These are phyloP conservation scores for Flabesymbios commensalis DNA, from an alignment of 2,888 invertebrate species.

Conservation along the genomic window DNA sequence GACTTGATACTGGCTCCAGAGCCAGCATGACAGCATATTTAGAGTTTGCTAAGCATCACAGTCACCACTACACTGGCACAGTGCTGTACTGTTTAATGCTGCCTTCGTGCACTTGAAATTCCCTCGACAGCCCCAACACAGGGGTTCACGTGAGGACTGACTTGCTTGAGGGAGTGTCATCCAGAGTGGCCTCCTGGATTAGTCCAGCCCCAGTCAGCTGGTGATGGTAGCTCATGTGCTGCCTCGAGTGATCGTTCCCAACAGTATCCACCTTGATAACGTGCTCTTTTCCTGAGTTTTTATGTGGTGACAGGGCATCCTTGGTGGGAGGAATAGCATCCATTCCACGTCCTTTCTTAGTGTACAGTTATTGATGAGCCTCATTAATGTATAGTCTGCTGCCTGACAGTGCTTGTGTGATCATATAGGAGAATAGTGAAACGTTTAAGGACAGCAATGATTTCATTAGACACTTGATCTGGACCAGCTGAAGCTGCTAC, in stretches of 20 bases:
- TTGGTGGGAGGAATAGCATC: conserved; percentile 32
- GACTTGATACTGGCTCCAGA: too few species aligned
- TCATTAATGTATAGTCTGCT: conserved; percentile 24
- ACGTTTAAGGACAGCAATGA: conserved; percentile 22
- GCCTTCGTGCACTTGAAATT: background rate
- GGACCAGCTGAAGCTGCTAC: background rate
- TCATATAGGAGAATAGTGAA: conserved; percentile 36
- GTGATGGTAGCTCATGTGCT: conserved; percentile 3
- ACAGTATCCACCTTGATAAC: conserved; percentile 27
- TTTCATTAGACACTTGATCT: background rate
- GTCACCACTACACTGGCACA: background rate
- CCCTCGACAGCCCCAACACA: background rate
- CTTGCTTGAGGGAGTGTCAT: background rate
- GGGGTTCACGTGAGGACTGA: background rate
- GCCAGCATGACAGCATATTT: too few species aligned
- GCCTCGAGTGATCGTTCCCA: conserved; percentile 14
- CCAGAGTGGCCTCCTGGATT: background rate
- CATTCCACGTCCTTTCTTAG: conserved; percentile 14
- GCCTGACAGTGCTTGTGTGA: conserved; percentile 16
- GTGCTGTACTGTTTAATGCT: background rate
- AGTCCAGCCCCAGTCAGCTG: conserved; percentile 8
- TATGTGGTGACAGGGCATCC: conserved; percentile 32
- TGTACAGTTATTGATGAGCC: conserved; percentile 30
- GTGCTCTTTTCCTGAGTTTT: conserved; percentile 18
- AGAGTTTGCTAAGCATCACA: too few species aligned